These are phyloP conservation scores for Galeruca laticollis DNA, from an alignment of 2,888 invertebrate species.

Conservation along the genomic window DNA sequence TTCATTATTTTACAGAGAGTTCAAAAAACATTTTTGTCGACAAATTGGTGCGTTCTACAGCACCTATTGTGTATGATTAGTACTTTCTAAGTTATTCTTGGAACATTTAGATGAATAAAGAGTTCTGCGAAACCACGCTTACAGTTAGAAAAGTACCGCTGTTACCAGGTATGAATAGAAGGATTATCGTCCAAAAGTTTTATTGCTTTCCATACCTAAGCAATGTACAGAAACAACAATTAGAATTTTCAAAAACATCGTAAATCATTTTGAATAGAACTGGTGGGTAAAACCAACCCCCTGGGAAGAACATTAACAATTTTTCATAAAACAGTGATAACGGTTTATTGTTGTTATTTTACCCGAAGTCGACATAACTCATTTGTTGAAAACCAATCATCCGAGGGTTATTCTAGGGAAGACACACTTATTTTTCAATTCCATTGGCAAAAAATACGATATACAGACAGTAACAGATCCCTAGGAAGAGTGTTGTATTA, in stretches of 20 bases:
- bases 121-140: conserved; percentile 21
- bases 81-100: conserved; percentile 5
- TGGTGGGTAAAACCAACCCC: not conserved
- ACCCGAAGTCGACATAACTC: not conserved
- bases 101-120: not conserved
- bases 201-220: conserved; percentile 14
- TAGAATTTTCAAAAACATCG: conserved; percentile 7
- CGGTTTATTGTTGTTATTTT: not conserved
- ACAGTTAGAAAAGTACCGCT: not conserved
- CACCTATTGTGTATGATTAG: not conserved
- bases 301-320: not conserved
- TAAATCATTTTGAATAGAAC: conserved; percentile 6
- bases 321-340: not conserved
- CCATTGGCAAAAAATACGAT: not conserved
- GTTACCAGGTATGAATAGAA: conserved; percentile 1
- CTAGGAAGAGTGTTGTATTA: not conserved
- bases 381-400: not conserved
- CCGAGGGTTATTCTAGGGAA: not conserved
- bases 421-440: not conserved
- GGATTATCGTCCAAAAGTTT: conserved; percentile 10
- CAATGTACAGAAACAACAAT: not conserved
- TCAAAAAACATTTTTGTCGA: too few species aligned
- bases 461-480: not conserved
- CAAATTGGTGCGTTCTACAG: too few species aligned
- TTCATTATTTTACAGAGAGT: too few species aligned